Conservation (phyloP, 2,888 invertebrate species). For the Stenoptilia bipunctidactyla region DNA sequence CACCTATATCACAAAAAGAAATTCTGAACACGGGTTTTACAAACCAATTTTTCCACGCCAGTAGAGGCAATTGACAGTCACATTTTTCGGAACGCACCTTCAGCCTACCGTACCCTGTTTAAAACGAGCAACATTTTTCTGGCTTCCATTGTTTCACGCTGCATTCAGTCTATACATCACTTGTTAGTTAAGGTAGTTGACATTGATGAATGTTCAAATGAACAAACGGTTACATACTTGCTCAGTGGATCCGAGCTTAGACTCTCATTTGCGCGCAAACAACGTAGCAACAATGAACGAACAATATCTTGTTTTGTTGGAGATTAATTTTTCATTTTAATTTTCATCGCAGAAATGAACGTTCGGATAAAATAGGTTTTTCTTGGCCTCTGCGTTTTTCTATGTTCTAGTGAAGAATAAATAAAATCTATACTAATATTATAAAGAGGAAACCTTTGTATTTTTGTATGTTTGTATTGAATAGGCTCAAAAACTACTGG, state of each 20-base stretch:
- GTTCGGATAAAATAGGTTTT: not conserved
- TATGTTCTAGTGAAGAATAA: not conserved
- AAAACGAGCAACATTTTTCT: too few species aligned
- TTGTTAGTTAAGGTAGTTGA: conserved; percentile 48
- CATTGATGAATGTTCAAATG: conserved; percentile 47
- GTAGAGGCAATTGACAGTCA: too few species aligned
- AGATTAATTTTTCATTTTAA: conserved; percentile 18
- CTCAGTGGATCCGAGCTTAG: conserved; percentile 22
- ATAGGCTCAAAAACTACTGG: too few species aligned
- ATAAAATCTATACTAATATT: too few species aligned
- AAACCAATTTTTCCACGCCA: too few species aligned
- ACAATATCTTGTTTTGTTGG: conserved; percentile 18
- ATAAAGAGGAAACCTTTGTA: too few species aligned
- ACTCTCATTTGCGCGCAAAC: conserved; percentile 26
- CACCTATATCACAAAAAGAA: too few species aligned
- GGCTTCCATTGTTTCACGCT: conserved; percentile 30
- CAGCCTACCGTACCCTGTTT: too few species aligned
- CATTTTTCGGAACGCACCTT: too few species aligned
- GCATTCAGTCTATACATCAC: conserved; percentile 51
- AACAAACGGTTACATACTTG: conserved; percentile 27
- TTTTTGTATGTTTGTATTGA: too few species aligned
- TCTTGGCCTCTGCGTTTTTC: not conserved
- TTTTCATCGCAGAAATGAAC: not conserved
- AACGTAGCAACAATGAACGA: conserved; percentile 27
- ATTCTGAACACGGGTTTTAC: too few species aligned